Percentiles rank a stretch among this genome's conserved stretches.
phyloP scores from a whole-genome alignment of 53 echinoderm and acorn worm genomes.

The Echinometra lucunter region DNA sequence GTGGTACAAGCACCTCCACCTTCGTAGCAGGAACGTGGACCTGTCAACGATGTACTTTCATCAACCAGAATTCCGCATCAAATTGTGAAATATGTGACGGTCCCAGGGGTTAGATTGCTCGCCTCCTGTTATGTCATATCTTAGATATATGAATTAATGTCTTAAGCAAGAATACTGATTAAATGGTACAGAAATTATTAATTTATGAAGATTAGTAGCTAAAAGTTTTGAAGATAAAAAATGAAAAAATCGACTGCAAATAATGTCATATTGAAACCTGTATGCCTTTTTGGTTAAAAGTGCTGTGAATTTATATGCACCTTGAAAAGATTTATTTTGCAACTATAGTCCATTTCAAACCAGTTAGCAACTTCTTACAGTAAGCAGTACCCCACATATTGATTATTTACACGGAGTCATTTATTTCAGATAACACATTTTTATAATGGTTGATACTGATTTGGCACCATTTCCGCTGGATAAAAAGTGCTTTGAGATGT shows the following conservation, averaged over 20 bases:
- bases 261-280: not conserved
- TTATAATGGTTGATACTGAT: too few relatives aligned
- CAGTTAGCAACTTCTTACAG: not conserved
- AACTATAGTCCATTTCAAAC: not conserved
- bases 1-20: slow-evolving; percentile 46
- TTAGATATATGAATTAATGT: not conserved
- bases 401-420: not conserved
- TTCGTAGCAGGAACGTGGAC: slow-evolving; percentile 81
- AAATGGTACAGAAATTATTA: not conserved
- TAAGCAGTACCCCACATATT: not conserved
- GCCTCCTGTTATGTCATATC: not conserved
- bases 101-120: slow-evolving; percentile 69
- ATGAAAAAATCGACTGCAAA: not conserved
- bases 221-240: not conserved
- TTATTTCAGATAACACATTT: not conserved
- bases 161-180: not conserved
- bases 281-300: slow-evolving; percentile 17
- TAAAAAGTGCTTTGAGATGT: too few relatives aligned
- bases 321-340: slow-evolving; percentile 2
- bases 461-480: too few relatives aligned
- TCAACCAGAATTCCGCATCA: slow-evolving; percentile 82
- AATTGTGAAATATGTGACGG: slow-evolving; percentile 95
- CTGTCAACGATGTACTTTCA: slow-evolving; percentile 89
- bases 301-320: slow-evolving; percentile 34
- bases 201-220: not conserved